A percentile compares a stretch with the other conserved stretches of the same genome.
These are phyloP conservation scores for Pseudochirops corinnae DNA, from an alignment of 2,797 vertebrate species.

Conservation along the genomic window DNA sequence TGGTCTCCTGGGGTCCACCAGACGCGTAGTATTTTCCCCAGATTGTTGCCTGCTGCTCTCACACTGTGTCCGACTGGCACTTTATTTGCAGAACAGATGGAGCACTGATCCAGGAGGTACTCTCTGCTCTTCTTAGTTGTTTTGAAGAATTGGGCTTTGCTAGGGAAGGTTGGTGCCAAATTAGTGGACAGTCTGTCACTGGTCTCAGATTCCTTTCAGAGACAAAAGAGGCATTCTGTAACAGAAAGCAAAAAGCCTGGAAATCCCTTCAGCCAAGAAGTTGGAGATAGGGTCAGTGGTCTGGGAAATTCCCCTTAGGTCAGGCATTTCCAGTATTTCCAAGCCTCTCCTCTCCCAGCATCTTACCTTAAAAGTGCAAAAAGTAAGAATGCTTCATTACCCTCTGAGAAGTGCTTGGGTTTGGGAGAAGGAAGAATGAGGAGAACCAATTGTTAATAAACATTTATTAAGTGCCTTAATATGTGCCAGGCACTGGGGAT, in stretches of 20 bases:
- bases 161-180: neutral
- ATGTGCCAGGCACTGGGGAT: neutral
- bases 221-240: neutral
- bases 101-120: slow-evolving; percentile 25
- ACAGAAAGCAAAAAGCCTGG: neutral
- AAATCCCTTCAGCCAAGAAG: slow-evolving; percentile 24
- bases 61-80: slow-evolving; percentile 17
- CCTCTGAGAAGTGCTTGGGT: neutral
- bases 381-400: neutral
- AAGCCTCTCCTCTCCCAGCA: neutral
- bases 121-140: slow-evolving; percentile 7
- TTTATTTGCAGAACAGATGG: slow-evolving; percentile 47
- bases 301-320: slow-evolving; percentile 18
- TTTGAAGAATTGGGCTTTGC: slow-evolving; percentile 34
- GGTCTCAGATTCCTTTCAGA: neutral
- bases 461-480: neutral
- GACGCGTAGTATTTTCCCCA: slow-evolving; percentile 46
- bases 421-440: neutral
- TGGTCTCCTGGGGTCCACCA: slow-evolving; percentile 47
- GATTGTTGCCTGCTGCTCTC: slow-evolving; percentile 45
- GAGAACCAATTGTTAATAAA: neutral
- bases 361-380: neutral
- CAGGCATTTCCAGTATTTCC: neutral
- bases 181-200: slow-evolving; percentile 22
- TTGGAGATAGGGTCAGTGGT: slow-evolving; percentile 50